Evolutionary conservation across 2,113 vertebrate species (phyloP).

Genomic region (Prolemur simus): DNA sequence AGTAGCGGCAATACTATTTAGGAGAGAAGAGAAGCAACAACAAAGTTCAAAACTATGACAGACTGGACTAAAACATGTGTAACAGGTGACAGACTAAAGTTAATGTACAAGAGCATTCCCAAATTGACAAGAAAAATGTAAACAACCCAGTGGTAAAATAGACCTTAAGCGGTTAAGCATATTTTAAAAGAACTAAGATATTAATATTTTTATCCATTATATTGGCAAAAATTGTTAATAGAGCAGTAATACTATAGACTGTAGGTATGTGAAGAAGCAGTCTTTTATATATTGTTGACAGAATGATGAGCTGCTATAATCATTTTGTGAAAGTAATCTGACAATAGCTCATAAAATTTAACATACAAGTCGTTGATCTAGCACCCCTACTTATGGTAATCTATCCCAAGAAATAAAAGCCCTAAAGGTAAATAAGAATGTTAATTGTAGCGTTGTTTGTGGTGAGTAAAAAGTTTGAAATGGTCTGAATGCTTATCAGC

Average conservation of each 20-base stretch:
- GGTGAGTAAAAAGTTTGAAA: neutral
- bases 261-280: neutral
- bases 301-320: neutral
- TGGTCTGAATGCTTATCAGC: neutral
- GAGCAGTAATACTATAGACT: neutral
- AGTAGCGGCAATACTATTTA: neutral
- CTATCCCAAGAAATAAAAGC: neutral
- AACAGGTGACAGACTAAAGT: neutral
- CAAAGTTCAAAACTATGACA: neutral
- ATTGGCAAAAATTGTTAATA: neutral
- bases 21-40: neutral
- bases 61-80: neutral
- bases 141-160: neutral
- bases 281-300: neutral
- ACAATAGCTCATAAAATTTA: neutral
- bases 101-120: neutral
- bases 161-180: neutral
- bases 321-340: neutral
- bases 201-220: neutral
- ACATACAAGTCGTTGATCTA: neutral
- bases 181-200: neutral
- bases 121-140: neutral
- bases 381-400: neutral
- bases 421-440: neutral
- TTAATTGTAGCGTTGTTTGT: slow-evolving; percentile 6